Conservation (phyloP, 1,140 invertebrate species). For the Chlorops oryzae region DNA sequence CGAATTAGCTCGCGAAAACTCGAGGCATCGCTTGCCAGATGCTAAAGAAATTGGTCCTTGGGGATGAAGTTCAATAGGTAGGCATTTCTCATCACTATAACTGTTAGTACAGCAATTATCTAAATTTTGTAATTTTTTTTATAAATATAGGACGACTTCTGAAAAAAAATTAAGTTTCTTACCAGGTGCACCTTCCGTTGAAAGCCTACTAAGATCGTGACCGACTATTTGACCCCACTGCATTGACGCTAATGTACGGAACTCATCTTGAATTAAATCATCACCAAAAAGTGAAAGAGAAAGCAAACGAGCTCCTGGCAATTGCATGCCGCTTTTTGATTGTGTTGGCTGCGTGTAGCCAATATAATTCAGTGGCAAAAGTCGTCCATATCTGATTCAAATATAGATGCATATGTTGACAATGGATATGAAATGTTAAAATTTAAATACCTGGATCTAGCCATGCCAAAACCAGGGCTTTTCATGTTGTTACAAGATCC, state of each 20-base stretch:
- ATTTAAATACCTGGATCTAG: constrained; percentile 55
- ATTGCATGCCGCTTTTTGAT: constrained; percentile 51
- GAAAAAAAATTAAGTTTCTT: constrained; percentile 40
- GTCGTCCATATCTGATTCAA: constrained; percentile 56
- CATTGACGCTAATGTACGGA: constrained; percentile 68
- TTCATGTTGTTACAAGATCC: constrained; percentile 79
- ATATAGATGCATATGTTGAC: not conserved
- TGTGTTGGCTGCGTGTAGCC: constrained; percentile 63
- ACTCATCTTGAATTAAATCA: constrained; percentile 59
- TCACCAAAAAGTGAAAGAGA: constrained; percentile 62
- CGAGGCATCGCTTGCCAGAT: constrained; percentile 61
- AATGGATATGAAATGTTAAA: not conserved
- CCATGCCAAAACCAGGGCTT: constrained; percentile 66
- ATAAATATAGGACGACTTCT: not conserved
- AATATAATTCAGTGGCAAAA: constrained; percentile 71
- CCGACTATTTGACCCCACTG: constrained; percentile 82
- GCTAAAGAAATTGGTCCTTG: constrained; percentile 71
- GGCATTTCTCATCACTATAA: constrained; percentile 56
- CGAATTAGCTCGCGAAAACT: constrained; percentile 71
- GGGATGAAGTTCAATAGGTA: constrained; percentile 71
- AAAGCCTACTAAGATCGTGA: constrained; percentile 72
- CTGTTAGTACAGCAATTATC: constrained; percentile 34
- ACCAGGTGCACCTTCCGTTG: constrained; percentile 63
- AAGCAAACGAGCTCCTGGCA: constrained; percentile 67
- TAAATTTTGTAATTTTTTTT: constrained; percentile 11